A percentile compares a stretch with the other conserved stretches of the same genome.
Conservation (phyloP, 2,888 invertebrate genomes). For the Molorchus minor region DNA sequence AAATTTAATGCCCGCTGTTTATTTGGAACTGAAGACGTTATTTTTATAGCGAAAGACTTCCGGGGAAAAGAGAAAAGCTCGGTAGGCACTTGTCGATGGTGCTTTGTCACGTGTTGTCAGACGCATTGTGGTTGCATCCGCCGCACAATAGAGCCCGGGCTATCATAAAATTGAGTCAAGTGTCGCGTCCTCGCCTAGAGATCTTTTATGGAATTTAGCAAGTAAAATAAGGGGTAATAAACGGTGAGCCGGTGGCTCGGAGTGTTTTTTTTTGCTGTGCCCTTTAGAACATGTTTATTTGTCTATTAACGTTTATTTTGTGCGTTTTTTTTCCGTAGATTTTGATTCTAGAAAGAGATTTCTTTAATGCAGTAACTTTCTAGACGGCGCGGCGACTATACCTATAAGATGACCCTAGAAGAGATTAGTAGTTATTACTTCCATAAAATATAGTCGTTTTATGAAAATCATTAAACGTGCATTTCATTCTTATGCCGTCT, state of each 20-base stretch:
- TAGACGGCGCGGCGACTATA: too few relatives aligned
- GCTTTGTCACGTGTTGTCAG: conserved; percentile 45
- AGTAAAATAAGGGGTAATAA: conserved; percentile 13
- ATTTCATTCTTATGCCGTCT: not conserved
- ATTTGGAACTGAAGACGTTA: conserved; percentile 2
- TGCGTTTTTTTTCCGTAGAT: too few relatives aligned
- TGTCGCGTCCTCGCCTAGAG: conserved; percentile 35
- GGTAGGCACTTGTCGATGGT: conserved; percentile 39
- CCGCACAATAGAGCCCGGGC: conserved; percentile 50
- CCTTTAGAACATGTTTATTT: too few relatives aligned
- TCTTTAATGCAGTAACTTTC: too few relatives aligned
- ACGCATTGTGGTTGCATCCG: conserved; percentile 42
- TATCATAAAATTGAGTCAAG: conserved; percentile 46
- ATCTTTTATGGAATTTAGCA: conserved; percentile 11
- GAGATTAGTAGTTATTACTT: too few relatives aligned
- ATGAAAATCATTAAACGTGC: too few relatives aligned
- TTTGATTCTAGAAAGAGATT: too few relatives aligned
- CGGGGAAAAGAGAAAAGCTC: conserved; percentile 28
- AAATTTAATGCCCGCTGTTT: conserved; percentile 8
- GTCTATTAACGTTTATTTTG: too few relatives aligned
- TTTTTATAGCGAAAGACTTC: conserved; percentile 13
- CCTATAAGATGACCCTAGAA: too few relatives aligned
- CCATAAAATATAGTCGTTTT: too few relatives aligned
- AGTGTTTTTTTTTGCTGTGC: too few relatives aligned
- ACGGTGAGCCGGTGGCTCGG: too few relatives aligned